Base-by-base conservation (phyloP, 2,888 invertebrate species). In the Drosophila incognita region DNA sequence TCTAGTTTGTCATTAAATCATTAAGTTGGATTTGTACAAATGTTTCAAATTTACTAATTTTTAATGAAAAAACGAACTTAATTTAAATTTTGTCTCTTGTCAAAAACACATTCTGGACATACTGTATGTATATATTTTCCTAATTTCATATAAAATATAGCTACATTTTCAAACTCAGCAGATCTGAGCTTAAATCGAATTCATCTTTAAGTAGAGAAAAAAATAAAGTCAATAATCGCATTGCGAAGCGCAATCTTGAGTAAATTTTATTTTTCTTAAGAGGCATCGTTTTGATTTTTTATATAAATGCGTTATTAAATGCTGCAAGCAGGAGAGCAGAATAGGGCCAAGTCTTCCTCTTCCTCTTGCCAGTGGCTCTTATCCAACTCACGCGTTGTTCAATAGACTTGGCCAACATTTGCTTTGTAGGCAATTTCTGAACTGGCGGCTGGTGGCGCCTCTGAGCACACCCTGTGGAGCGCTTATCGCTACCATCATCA, bases 401-500 rank as follows among this genome's bases (percentile, higher is more conserved):
- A 58, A 65, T 74, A 49, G 69, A 49, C 42, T 52, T 68, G 36
- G 60, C 70, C 65, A 66, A 56, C 51, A 51, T 51, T 69, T 61
- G 58, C 53, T 77, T 57, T 42, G 58, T 46, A 58, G 67, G 61
- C 76, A 72, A 81, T 82, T 76, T 82, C 35, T 73, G 61, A 72
- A 54, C 70, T 8, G 72, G 35, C 42, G 68, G 69, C 61, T 62
- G 65, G 74, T 70, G 69, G 69, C 67, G 52, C 64, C 74, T 78
- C 46, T 35, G 84, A 85, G 87, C 60, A 81, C 81, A 84, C 87
- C 85, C 87, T 66, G 65, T 49, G 87, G 85, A 87, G 87, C 87
- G 83, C 83, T 85, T 85, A 87, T 84, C 86, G 76, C 74, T 74
- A 69, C 82, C 86, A 82, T 86, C 86, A 84, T 84, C 84, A 84